Base-by-base conservation (phyloP, 2,888 invertebrate genomes). In the Syritta pipiens region DNA sequence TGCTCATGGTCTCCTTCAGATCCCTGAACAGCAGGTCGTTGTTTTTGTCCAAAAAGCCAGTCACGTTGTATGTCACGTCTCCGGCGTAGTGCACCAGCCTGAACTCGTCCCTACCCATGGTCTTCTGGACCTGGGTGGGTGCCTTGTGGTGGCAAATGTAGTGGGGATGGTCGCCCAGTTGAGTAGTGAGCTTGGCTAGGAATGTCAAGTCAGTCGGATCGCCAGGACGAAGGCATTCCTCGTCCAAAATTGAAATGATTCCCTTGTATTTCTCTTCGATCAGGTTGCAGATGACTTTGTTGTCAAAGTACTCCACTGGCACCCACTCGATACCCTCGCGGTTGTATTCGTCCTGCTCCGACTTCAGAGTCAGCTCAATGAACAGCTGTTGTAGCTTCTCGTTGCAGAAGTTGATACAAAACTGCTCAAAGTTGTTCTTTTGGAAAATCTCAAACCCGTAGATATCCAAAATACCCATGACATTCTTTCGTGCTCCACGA, bases 401-500 rank as follows among this genome's bases (percentile, higher is more conserved):
- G 87, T 97, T 97, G 88, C 97, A 97, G 90, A 95, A 97, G 90
- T 97, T 97, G 81, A 97, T 97, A 90, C 97, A 97, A 87, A 97
- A 95, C 89, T 97, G 97, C 88, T 88, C 87, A 75, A 86, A 88
- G 94, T 95, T 95, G 86, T 97, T 97, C 83, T 92, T 94, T 57
- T 95, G 92, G 90, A 97, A 97, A 82, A 97, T 96, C 89, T 97
- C 97, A 86, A 97, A 97, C 49, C 97, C 97, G 84, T 97, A 97
- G 84, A 97, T 97, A 87, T 97, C 97, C 82, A 97, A 89, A 83
- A 97, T 95, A 1, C 97, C 97, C 89, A 97, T 95, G 0, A 96
- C 94, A 17, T 93, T 93, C 74, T 90, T 90, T 0, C 90, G 89
- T 1, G 85, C 83, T 0, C 83, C 83, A 3, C 90, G 90, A 42